Base-by-base conservation (phyloP, 2,888 invertebrate species). In the Amphiduros pacificus region DNA sequence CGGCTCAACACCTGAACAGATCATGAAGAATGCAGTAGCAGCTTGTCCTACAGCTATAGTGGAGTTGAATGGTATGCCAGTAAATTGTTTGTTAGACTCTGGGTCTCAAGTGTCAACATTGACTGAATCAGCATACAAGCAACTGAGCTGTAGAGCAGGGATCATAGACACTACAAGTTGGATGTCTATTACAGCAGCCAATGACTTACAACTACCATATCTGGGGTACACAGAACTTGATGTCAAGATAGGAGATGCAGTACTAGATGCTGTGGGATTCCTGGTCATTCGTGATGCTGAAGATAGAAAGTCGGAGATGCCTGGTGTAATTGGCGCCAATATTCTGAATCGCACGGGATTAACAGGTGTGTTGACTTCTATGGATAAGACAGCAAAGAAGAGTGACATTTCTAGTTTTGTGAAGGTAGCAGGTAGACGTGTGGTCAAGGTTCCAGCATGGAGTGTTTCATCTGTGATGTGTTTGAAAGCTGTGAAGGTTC, bases 161-260 rank as follows among this genome's bases (percentile, higher is more conserved):
- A 20, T 44, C 6, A 44, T 44, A 9, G 44, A 44, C 22, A 44
- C 44, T 44, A 11, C 44, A n/a, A 4, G 9, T 11, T 44, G 44
- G 44, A n/a, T 44, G 44, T 20, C n/a, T n/a, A 44, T 44, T 4
- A 44, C 44, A 44, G 44, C 44, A 44, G 44, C 44, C n/a, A 44
- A 44, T 22, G 4, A 44, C n/a, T 4, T 44, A 4, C 44, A 44
- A 44, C 44, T 44, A 22, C 44, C 44, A 11, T 44, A 44, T 17
- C 5, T n/a, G 6, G 44, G 44, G n/a, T 44, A 44, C n/a, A n/a
- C 22, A 4, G 44, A 44, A 44, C 44, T 44, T n/a, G 44, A 44
- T 44, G n/a, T 44, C 22, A 22, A 11, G 5, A 5, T 44, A 20
- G 44, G 44, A 22, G 44, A 17, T 6, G 20, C n/a, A 5, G 6